Percentiles rank a stretch among this genome's conserved stretches.
phyloP scores from a whole-genome alignment of 92 coral and sea anemone species.

The Porites rus region DNA sequence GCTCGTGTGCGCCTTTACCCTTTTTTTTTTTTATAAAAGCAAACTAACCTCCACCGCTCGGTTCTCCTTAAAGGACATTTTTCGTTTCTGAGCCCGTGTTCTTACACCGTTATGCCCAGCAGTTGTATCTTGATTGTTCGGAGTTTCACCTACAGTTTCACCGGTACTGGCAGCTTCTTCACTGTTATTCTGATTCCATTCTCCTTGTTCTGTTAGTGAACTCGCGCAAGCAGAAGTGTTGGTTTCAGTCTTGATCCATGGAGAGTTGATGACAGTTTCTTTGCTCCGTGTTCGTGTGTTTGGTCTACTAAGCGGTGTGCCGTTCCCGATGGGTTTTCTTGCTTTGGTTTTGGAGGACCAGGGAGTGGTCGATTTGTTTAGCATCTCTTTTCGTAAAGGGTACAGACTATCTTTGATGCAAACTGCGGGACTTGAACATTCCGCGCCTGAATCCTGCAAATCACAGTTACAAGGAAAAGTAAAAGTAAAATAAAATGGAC shows the following conservation, averaged over 20 bases:
- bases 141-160: slow-evolving; percentile 19
- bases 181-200: neutral
- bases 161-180: slow-evolving; percentile 1
- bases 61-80: slow-evolving; percentile 67
- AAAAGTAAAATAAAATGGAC: neutral
- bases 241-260: slow-evolving; percentile 39
- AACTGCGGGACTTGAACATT: slow-evolving; percentile 75
- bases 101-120: slow-evolving; percentile 40
- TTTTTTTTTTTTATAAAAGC: too few species aligned
- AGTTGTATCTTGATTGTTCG: neutral
- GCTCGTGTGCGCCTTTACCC: too few species aligned
- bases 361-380: slow-evolving; percentile 38
- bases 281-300: slow-evolving; percentile 24
- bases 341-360: slow-evolving; percentile 12
- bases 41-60: slow-evolving; percentile 62
- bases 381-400: slow-evolving; percentile 79
- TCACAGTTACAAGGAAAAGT: neutral
- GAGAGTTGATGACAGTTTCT: slow-evolving; percentile 50
- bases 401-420: slow-evolving; percentile 84
- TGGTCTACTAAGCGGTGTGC: neutral
- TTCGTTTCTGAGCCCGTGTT: slow-evolving; percentile 71
- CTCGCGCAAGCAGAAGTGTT: neutral
- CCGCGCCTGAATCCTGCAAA: slow-evolving; percentile 62
- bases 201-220: neutral
- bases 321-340: slow-evolving; percentile 4